phyloP scores from a whole-genome alignment of 2,888 invertebrate species.

The Lagria hirta region DNA sequence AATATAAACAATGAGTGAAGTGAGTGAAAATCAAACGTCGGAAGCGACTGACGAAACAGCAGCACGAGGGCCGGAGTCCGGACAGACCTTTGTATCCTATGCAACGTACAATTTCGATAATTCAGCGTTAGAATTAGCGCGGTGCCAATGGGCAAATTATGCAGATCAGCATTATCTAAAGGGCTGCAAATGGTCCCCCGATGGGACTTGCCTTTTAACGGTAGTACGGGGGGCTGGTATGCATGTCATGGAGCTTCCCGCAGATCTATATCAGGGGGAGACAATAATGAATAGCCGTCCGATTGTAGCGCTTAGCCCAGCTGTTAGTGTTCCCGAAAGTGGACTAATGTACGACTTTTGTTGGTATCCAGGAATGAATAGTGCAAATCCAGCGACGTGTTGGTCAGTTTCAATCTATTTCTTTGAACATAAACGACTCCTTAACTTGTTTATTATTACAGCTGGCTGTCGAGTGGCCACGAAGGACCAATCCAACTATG shows the following conservation, averaged over 20 bases:
- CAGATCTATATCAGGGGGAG: constrained; percentile 66
- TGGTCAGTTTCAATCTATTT: constrained; percentile 75
- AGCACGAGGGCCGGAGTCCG: too few species aligned
- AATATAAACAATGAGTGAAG: too few species aligned
- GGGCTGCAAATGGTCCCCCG: constrained; percentile 85
- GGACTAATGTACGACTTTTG: constrained; percentile 87
- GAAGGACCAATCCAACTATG: constrained; percentile 90
- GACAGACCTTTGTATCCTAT: constrained; percentile 37
- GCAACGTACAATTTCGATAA: constrained; percentile 49
- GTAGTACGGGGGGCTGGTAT: constrained; percentile 81
- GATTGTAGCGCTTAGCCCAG: constrained; percentile 55
- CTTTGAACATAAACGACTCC: too few species aligned
- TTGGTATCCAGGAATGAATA: constrained; percentile 92
- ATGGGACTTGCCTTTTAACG: constrained; percentile 85
- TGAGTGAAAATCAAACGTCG: too few species aligned
- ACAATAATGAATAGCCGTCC: constrained; percentile 50
- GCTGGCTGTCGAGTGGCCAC: constrained; percentile 81
- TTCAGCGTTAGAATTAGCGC: constrained; percentile 49
- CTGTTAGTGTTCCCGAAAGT: constrained; percentile 66
- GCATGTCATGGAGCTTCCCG: constrained; percentile 78
- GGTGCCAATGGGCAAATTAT: constrained; percentile 53
- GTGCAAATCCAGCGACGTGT: constrained; percentile 74
- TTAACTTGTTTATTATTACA: constrained; percentile 51
- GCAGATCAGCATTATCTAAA: constrained; percentile 70
- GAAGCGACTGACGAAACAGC: too few species aligned